These are phyloP conservation scores for Maccullochella peelii DNA, from an alignment of 2,113 vertebrate species.

Conservation along the genomic window DNA sequence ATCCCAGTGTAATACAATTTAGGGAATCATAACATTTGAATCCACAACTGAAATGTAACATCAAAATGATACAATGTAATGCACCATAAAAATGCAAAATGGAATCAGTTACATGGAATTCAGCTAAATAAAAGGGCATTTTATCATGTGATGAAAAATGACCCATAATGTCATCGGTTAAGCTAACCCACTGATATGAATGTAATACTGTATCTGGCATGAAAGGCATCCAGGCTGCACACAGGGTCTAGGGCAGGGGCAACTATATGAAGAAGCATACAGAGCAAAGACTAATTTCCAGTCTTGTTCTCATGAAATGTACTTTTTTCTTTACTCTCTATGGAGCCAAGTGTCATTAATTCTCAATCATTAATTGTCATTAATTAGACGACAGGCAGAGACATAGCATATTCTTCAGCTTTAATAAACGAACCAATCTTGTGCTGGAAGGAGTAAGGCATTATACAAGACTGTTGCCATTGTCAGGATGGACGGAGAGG, in stretches of 20 bases:
- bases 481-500: constrained; percentile 10
- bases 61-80: background rate
- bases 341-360: constrained; percentile 22
- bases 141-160: background rate
- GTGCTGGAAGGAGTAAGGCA: background rate
- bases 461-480: constrained; percentile 3
- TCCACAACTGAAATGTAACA: background rate
- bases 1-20: background rate
- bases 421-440: constrained; percentile 25
- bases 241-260: background rate
- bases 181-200: background rate
- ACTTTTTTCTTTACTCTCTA: background rate
- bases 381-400: constrained; percentile 4
- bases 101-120: background rate
- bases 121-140: background rate
- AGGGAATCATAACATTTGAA: background rate
- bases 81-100: no score
- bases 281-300: constrained; percentile 4
- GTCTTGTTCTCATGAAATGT: constrained; percentile 14
- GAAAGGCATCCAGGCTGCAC: background rate
- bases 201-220: background rate
- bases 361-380: background rate
- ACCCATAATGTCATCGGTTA: background rate
- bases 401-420: background rate
- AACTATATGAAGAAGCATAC: constrained; percentile 1